A percentile compares a stretch with the other conserved stretches of the same genome.
These are phyloP conservation scores for Campoletis sonorensis DNA, from an alignment of 1,140 invertebrate genomes.

Conservation along the genomic window DNA sequence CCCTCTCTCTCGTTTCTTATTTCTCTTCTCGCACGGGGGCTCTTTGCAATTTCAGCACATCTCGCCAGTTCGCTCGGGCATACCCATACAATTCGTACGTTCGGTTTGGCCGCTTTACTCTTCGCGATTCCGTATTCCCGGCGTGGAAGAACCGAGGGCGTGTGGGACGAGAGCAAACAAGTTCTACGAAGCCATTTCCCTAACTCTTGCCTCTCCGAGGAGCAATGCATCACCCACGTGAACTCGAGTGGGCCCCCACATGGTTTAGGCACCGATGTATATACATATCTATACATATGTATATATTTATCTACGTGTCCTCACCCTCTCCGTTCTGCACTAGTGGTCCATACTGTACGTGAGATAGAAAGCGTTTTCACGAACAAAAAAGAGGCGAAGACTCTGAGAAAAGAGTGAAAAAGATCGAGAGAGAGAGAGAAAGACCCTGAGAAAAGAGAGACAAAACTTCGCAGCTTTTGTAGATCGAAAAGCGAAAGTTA, in stretches of 20 bases:
- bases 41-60: slow-evolving; percentile 69
- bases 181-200: slow-evolving; percentile 76
- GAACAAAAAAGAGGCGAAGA: slow-evolving; percentile 2
- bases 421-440: not conserved
- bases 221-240: slow-evolving; percentile 73
- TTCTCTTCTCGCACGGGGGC: slow-evolving; percentile 37
- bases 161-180: slow-evolving; percentile 71
- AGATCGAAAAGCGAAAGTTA: not conserved
- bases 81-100: slow-evolving; percentile 23
- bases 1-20: slow-evolving; percentile 14
- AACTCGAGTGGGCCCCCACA: slow-evolving; percentile 63
- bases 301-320: slow-evolving; percentile 27
- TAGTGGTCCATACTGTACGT: slow-evolving; percentile 29
- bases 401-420: not conserved
- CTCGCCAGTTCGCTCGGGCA: slow-evolving; percentile 41
- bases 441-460: not conserved
- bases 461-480: not conserved
- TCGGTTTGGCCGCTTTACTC: slow-evolving; percentile 28
- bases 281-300: slow-evolving; percentile 20
- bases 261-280: slow-evolving; percentile 47
- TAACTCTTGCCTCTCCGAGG: slow-evolving; percentile 73
- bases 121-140: slow-evolving; percentile 71
- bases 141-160: slow-evolving; percentile 59
- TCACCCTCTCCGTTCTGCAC: not conserved
- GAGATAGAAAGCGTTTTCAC: slow-evolving; percentile 27